Conservation (phyloP, 2,113 vertebrate species). For the Athene cunicularia region DNA sequence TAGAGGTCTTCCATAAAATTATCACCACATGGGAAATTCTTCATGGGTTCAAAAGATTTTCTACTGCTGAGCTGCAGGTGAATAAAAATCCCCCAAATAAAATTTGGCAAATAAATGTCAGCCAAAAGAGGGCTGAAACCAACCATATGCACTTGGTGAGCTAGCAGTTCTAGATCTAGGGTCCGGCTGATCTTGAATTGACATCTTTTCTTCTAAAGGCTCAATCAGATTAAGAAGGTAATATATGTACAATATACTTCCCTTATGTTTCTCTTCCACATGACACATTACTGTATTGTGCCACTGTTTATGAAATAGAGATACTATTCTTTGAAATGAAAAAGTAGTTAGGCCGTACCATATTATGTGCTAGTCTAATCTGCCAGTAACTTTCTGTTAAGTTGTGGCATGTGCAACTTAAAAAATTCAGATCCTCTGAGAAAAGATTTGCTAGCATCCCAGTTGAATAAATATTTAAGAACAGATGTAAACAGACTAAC, state of each 20-base stretch:
- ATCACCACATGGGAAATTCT: neutral
- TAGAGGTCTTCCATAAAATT: neutral
- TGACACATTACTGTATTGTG: neutral
- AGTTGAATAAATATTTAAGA: neutral
- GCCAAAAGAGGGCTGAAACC: neutral
- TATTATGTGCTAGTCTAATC: neutral
- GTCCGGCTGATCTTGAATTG: neutral
- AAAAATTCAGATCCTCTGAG: neutral
- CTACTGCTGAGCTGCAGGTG: neutral
- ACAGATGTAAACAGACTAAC: neutral
- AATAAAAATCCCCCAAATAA: neutral
- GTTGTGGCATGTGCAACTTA: neutral
- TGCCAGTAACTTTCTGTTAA: neutral
- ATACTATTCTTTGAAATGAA: neutral
- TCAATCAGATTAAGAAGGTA: neutral
- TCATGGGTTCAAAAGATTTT: neutral
- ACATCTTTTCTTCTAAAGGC: neutral
- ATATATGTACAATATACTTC: neutral
- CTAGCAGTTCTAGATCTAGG: neutral
- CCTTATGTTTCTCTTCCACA: neutral
- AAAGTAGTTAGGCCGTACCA: neutral
- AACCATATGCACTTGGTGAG: neutral
- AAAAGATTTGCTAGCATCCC: neutral
- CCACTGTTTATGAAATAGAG: neutral
- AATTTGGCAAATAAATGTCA: too few relatives aligned